Conservation (phyloP, 2,888 invertebrate genomes). For the Cacoxenus indagator region DNA sequence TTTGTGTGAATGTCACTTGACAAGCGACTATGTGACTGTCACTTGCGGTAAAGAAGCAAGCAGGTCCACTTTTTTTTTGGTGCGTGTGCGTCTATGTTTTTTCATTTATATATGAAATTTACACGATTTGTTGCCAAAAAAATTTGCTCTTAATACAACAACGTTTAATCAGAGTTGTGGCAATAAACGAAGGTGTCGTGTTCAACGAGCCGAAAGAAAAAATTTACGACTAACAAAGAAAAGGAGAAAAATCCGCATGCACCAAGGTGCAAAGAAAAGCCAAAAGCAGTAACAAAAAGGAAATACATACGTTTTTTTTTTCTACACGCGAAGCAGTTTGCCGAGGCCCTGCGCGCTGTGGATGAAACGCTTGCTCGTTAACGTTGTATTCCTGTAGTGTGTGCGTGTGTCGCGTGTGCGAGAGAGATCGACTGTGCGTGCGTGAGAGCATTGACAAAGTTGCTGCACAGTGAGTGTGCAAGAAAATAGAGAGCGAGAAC, state of each 20-base stretch:
- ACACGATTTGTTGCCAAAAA: conserved; percentile 1
- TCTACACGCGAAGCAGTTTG: not conserved
- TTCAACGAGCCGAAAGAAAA: not conserved
- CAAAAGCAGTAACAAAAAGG: conserved; percentile 3
- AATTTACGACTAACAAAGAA: not conserved
- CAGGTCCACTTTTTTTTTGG: not conserved
- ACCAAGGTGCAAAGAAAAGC: not conserved
- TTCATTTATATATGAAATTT: conserved; percentile 5
- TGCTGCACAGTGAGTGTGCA: no score
- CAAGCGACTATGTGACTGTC: no score
- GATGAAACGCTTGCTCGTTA: not conserved
- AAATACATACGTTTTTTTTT: no score
- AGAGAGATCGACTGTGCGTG: not conserved
- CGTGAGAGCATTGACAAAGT: not conserved
- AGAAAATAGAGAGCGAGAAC: no score
- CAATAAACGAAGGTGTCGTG: not conserved
- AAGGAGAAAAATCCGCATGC: not conserved
- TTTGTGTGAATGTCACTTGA: not conserved
- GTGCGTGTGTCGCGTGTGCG: no score
- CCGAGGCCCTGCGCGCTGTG: not conserved
- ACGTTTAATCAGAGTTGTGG: not conserved
- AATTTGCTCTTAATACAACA: not conserved
- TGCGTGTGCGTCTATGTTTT: not conserved
- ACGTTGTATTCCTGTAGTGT: no score
- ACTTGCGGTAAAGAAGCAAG: not conserved